Conservation (phyloP, 2,113 vertebrate genomes). For the Neodontobutis hainanensis region DNA sequence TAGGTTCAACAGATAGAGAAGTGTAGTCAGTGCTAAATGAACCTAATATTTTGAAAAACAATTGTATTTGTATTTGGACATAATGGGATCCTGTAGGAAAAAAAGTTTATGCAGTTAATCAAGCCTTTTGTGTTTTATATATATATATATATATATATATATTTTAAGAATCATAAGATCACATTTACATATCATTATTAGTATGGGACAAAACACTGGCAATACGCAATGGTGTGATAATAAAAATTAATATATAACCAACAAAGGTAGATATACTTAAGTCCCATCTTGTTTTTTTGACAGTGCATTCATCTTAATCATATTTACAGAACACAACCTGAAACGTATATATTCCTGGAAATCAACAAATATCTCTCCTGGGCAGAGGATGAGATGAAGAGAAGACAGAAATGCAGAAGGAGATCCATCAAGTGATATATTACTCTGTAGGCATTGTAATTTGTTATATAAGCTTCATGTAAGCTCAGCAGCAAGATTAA, state of each 20-base stretch:
- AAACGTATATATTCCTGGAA: slow-evolving; percentile 56
- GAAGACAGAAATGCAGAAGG: slow-evolving; percentile 57
- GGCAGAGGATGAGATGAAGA: slow-evolving; percentile 54
- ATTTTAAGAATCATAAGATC: no score
- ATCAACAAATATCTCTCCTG: slow-evolving; percentile 45
- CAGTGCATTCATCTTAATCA: slow-evolving; percentile 60
- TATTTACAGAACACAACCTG: slow-evolving; percentile 56
- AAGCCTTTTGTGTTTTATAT: no score
- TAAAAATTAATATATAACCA: not conserved
- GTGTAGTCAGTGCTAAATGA: slow-evolving; percentile 8
- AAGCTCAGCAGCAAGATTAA: slow-evolving; percentile 83
- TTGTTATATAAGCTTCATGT: slow-evolving; percentile 84
- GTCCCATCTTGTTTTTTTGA: slow-evolving; percentile 28
- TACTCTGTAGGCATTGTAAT: slow-evolving; percentile 80
- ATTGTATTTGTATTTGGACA: no score
- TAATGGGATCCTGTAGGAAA: no score
- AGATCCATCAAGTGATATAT: slow-evolving; percentile 79
- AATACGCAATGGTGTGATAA: no score
- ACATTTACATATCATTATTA: no score
- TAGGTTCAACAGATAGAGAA: slow-evolving; percentile 33
- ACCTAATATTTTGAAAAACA: not conserved
- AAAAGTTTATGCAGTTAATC: no score
- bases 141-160: no score
- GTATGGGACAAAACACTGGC: no score
- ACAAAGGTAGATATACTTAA: not conserved